Evolutionary conservation across 2,113 vertebrate genomes (phyloP).

Genomic region (Balaeniceps rex): DNA sequence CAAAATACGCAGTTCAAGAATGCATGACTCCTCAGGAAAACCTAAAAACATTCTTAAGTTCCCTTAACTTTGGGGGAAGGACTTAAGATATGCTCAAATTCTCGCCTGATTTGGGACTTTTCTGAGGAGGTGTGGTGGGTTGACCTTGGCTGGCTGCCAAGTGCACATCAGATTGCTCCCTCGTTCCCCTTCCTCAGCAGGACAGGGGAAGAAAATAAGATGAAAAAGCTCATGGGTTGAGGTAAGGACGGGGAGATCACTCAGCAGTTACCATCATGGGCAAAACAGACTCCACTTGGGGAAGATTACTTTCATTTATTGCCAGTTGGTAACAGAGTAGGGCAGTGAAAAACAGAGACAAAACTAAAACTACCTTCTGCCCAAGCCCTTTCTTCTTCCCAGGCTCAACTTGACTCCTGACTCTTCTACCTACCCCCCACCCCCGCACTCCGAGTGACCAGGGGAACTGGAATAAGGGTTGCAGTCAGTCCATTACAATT

Average conservation of each 20-base stretch:
- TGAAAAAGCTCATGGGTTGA: background rate
- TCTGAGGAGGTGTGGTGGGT: background rate
- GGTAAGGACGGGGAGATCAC: background rate
- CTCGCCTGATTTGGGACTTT: background rate
- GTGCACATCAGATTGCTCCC: background rate
- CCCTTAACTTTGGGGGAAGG: background rate
- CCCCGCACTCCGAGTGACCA: rapidly evolving
- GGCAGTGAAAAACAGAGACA: background rate
- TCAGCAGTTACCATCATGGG: background rate
- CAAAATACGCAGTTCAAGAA: background rate
- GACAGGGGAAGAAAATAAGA: background rate
- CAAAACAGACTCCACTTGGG: background rate
- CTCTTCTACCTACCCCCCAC: background rate
- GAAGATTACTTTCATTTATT: background rate
- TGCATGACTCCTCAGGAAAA: background rate
- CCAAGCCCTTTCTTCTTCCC: background rate
- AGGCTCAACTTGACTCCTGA: background rate
- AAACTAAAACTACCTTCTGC: background rate
- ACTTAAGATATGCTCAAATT: background rate
- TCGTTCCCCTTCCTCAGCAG: background rate
- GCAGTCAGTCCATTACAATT: background rate
- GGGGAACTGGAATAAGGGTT: background rate
- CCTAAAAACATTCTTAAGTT: background rate
- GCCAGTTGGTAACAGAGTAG: background rate
- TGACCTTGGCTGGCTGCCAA: background rate